phyloP scores from a whole-genome alignment of 2,888 invertebrate genomes.

The Osedax frankpressi region DNA sequence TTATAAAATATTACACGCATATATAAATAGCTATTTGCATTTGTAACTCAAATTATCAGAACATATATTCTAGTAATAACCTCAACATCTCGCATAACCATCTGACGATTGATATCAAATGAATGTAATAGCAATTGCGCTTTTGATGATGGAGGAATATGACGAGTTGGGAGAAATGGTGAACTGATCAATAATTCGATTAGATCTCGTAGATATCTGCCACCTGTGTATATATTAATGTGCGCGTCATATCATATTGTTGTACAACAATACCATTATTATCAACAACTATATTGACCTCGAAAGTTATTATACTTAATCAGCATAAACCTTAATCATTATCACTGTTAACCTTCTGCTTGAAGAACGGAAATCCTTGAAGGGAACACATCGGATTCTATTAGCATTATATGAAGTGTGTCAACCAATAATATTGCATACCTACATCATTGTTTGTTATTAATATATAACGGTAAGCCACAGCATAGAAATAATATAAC shows the following conservation, averaged over 20 bases:
- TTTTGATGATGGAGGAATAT: slow-evolving; percentile 20
- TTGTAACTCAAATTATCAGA: no score
- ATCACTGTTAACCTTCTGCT: slow-evolving; percentile 24
- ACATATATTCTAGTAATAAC: neutral
- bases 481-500: no score
- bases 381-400: slow-evolving; percentile 40
- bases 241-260: no score
- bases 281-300: no score
- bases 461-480: no score
- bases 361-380: slow-evolving; percentile 33
- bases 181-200: neutral
- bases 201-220: neutral
- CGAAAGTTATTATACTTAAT: no score
- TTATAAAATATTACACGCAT: no score
- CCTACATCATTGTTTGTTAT: no score
- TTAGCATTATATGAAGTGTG: slow-evolving; percentile 38
- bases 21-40: no score
- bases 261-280: no score
- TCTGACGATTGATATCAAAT: neutral
- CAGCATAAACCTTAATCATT: slow-evolving; percentile 27
- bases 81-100: slow-evolving; percentile 16
- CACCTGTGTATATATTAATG: neutral
- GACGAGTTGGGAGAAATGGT: slow-evolving; percentile 25
- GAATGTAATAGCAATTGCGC: slow-evolving; percentile 17
- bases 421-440: slow-evolving; percentile 32